Conservation (phyloP, 2,888 invertebrate genomes). For the Ptilodon capucinus region DNA sequence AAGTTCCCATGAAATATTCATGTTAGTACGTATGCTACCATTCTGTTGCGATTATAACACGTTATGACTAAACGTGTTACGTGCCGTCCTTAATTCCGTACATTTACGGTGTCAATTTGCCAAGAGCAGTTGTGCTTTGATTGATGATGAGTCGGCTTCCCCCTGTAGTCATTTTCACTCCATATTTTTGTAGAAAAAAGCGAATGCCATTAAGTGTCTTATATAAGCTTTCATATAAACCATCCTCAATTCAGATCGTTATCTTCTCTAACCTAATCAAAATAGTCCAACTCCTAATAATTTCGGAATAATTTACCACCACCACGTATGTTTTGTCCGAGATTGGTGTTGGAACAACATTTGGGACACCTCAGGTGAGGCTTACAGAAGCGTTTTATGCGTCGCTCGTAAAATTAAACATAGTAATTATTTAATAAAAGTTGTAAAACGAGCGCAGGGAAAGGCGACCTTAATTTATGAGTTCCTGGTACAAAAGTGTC, state of each 20-base stretch:
- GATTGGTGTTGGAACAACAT: neutral
- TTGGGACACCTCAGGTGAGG: neutral
- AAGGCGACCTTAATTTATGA: conserved; percentile 1
- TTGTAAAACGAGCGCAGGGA: neutral
- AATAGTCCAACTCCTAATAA: neutral
- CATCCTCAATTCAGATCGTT: too few species aligned
- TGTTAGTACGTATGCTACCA: conserved; percentile 1
- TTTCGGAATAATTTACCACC: neutral
- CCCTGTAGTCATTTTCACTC: neutral
- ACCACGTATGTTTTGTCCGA: neutral
- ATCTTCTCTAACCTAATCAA: neutral
- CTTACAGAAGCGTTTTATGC: neutral
- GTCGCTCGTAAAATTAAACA: conserved; percentile 3
- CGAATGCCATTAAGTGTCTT: neutral
- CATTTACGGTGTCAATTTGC: conserved; percentile 26
- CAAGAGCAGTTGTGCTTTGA: conserved; percentile 26
- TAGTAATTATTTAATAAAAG: conserved; percentile 4
- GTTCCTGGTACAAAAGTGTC: conserved; percentile 1
- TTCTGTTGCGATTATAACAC: neutral
- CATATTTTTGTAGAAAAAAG: neutral
- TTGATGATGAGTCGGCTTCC: conserved; percentile 13
- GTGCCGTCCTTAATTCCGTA: conserved; percentile 7
- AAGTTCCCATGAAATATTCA: conserved; percentile 2
- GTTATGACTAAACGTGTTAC: conserved; percentile 1
- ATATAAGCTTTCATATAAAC: too few species aligned